A percentile compares a stretch with the other conserved stretches of the same genome.
Conservation (phyloP, 2,113 vertebrate genomes). For the Nibea albiflora region DNA sequence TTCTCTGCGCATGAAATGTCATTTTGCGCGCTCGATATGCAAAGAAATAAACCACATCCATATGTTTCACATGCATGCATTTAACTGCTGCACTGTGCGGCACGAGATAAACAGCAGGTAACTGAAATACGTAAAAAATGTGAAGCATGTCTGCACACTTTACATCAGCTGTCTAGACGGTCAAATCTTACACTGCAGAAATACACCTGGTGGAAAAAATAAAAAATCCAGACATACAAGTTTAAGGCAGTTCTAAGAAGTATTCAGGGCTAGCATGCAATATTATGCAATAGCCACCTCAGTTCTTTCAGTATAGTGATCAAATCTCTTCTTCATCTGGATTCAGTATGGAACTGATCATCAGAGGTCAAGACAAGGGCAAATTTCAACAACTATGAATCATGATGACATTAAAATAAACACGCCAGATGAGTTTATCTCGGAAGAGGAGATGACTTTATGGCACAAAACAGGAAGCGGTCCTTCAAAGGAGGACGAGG, state of each 20-base stretch:
- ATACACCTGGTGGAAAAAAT: neutral
- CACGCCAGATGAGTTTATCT: neutral
- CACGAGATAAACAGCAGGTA: neutral
- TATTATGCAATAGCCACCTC: conserved; percentile 5
- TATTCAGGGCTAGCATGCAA: neutral
- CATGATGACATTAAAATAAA: neutral
- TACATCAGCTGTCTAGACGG: neutral
- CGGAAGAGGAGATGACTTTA: neutral
- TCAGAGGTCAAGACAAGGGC: neutral
- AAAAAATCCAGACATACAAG: neutral
- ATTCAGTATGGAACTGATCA: conserved; percentile 9
- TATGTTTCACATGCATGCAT: no score
- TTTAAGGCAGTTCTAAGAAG: neutral
- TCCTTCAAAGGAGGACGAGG: neutral
- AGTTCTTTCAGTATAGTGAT: neutral
- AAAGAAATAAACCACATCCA: no score
- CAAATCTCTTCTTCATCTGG: no score
- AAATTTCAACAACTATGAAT: neutral
- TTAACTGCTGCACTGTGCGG: neutral
- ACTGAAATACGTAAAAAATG: neutral
- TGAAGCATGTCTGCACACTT: neutral
- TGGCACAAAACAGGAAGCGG: conserved; percentile 17
- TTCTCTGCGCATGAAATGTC: no score
- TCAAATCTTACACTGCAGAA: conserved; percentile 3
- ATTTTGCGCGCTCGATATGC: no score